A percentile compares a stretch with the other conserved stretches of the same genome.
phyloP scores from a whole-genome alignment of 2,797 vertebrate genomes.

The Falco novaeseelandiae region DNA sequence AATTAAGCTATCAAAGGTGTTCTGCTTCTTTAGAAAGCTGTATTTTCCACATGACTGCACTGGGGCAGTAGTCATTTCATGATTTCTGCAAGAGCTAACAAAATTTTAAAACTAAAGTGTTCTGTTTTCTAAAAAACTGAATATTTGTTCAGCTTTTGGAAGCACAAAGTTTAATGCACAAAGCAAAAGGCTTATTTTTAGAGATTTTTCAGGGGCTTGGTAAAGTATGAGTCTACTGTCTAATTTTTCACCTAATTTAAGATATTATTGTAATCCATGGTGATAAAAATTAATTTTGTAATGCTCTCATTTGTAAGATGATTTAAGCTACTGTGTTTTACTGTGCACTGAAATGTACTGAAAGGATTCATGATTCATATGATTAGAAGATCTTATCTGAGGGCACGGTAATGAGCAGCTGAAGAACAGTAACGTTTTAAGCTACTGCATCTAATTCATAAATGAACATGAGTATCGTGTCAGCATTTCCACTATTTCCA shows the following conservation, averaged over 20 bases:
- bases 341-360: neutral
- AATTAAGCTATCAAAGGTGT: conserved; percentile 13
- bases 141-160: conserved; percentile 49
- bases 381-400: conserved; percentile 3
- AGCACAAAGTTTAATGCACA: conserved; percentile 17
- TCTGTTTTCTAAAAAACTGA: conserved; percentile 36
- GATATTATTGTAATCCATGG: neutral
- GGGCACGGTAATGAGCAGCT: neutral
- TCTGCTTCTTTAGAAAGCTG: conserved; percentile 21
- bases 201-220: neutral
- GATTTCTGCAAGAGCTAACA: conserved; percentile 39
- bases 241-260: conserved; percentile 12
- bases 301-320: neutral
- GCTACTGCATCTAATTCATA: neutral
- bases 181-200: conserved; percentile 57
- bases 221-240: neutral
- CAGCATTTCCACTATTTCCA: neutral
- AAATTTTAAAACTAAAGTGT: conserved; percentile 25
- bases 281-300: neutral
- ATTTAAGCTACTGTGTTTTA: neutral
- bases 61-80: conserved; percentile 19
- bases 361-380: neutral
- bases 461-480: neutral
- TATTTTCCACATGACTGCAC: neutral
- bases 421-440: neutral